phyloP scores from a whole-genome alignment of 2,113 vertebrate species.

The Acinonyx jubatus region DNA sequence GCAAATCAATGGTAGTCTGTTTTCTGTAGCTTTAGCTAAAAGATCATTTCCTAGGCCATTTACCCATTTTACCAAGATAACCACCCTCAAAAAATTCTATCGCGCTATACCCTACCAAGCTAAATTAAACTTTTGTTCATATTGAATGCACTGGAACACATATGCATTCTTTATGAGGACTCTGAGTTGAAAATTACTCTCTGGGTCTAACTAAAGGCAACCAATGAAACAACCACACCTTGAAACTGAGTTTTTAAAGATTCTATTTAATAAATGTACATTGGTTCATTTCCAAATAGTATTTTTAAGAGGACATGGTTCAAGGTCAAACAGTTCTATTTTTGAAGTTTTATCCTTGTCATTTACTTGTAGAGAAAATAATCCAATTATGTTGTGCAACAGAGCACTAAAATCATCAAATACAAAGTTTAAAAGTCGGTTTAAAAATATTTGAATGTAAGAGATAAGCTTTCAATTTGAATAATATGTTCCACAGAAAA shows the following conservation, averaged over 20 bases:
- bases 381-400: not conserved
- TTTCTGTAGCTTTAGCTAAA: not conserved
- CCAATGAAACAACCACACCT: not conserved
- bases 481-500: not conserved
- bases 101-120: not conserved
- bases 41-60: not conserved
- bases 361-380: not conserved
- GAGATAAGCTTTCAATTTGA: not conserved
- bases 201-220: not conserved
- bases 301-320: not conserved
- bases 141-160: not conserved
- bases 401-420: not conserved
- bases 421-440: not conserved
- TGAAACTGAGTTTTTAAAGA: conserved; percentile 19
- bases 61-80: not conserved
- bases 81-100: not conserved
- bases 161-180: not conserved
- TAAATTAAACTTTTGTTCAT: not conserved
- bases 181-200: not conserved
- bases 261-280: not conserved
- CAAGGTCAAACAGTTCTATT: not conserved
- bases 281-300: not conserved
- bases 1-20: not conserved
- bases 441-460: not conserved
- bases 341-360: not conserved